These are phyloP conservation scores for Stichopus horrens DNA, from an alignment of 53 echinoderm and acorn worm species.

Conservation along the genomic window DNA sequence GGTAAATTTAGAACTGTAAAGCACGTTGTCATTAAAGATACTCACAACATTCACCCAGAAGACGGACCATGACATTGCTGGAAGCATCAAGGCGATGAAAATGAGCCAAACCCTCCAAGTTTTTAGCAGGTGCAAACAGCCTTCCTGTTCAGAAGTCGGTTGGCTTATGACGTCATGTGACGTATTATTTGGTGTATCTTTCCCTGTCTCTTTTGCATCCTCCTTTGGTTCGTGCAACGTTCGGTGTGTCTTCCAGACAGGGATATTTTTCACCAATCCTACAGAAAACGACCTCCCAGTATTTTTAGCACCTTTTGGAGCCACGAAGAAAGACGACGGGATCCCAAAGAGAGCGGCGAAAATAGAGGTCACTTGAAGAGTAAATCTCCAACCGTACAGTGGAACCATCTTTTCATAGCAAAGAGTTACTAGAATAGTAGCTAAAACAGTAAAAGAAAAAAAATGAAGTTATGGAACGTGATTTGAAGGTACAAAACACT, in stretches of 20 bases:
- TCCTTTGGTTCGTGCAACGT: background rate
- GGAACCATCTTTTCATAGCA: conserved; percentile 7
- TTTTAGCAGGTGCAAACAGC: background rate
- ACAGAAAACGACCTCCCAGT: background rate
- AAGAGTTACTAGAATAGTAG: background rate
- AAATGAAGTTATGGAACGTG: background rate
- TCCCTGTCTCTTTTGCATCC: background rate
- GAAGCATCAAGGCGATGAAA: background rate
- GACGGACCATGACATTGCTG: conserved; percentile 34
- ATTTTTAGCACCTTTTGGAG: background rate
- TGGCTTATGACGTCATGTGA: background rate
- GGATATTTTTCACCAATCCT: background rate
- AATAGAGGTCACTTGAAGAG: background rate
- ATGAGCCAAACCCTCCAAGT: background rate
- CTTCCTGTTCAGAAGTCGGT: background rate
- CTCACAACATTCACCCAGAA: conserved; percentile 32
- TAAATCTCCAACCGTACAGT: conserved; percentile 15
- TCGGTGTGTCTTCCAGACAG: too few species aligned
- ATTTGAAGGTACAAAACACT: background rate
- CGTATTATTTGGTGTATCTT: too few species aligned
- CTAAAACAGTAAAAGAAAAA: background rate
- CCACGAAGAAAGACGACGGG: conserved; percentile 18
- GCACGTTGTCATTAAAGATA: background rate
- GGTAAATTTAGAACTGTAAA: too few species aligned
- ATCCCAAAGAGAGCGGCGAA: conserved; percentile 11